Evolutionary conservation across 2,113 vertebrate genomes (phyloP), one percentile per base, ranked within the genome.

Genomic region (Microcebus jonahi): DNA sequence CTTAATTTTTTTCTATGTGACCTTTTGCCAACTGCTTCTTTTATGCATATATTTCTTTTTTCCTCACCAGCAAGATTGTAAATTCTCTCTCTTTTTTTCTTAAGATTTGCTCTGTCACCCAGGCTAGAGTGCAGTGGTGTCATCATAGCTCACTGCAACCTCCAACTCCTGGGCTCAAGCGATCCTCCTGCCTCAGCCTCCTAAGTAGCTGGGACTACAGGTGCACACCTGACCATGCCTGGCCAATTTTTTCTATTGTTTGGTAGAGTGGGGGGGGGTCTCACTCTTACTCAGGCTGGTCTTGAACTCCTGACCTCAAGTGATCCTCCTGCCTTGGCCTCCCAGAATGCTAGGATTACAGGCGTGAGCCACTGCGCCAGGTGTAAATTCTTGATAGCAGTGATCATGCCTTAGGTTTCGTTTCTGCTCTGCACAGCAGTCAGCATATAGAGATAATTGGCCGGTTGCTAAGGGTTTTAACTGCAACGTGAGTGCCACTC

Each of bases 371-470:
- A 25, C 36, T 23, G 9, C 1, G 36, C 17, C 68, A 39, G 55
- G 55, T 2, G 23, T 59, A 29, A 25, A 14, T n/a, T 50, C 63
- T 88, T 17, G 20, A 36, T 34, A n/a, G 87, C 31, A 29, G 1
- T 63, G 55, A 57, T 67, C 25, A 5, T 1, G 31, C 39, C 42
- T 75, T 45, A 3, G 2, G 3, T 8, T 21, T 55, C 34, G n/a
- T 85, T 85, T 85, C 17, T 68, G 57, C 17, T 2, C 18, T 18
- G 45, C 1, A 0, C 31, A 12, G 4, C 14, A 2, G 18, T 0
- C 36, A 23, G 20, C 13, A 0, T 3, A 0, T 0, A 27, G 42
- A 7, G 8, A 9, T 57, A 20, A 17, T 1, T 8, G 0, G 42
- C 29, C 36, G 3, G n/a, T 88, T 55, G 88, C 31, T 29, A 2